Conservation (phyloP, 23 tunicate species). For the Diplosoma virens region DNA sequence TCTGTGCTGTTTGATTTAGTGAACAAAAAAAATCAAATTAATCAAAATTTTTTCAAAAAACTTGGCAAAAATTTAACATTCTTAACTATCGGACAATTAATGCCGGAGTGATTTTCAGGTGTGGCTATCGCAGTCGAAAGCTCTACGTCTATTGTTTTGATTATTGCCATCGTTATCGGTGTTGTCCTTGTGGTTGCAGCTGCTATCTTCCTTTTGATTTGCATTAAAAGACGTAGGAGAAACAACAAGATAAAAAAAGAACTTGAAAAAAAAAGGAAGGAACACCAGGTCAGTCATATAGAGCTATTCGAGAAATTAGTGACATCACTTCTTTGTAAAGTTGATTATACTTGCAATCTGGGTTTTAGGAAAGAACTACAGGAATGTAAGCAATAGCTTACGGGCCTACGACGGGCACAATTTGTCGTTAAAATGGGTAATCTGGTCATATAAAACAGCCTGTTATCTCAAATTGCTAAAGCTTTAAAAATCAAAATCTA, state of each 20-base stretch:
- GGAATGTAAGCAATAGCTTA: too few relatives aligned
- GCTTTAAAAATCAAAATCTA: too few relatives aligned
- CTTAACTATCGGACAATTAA: too few relatives aligned
- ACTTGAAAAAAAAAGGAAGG: constrained; percentile 27
- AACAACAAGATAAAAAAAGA: constrained; percentile 48
- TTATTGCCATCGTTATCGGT: constrained; percentile 29
- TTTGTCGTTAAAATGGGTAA: too few relatives aligned
- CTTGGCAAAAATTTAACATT: not conserved
- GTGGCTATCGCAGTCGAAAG: not conserved
- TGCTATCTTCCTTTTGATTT: constrained; percentile 23
- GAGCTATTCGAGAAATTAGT: too few relatives aligned
- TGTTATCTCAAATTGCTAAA: too few relatives aligned
- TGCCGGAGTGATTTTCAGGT: not conserved
- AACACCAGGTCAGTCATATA: constrained; percentile 17
- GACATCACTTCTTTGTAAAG: too few relatives aligned
- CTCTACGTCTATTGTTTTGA: not conserved
- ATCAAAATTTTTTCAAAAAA: not conserved
- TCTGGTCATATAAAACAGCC: too few relatives aligned
- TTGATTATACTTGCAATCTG: too few relatives aligned
- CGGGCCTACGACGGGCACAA: too few relatives aligned
- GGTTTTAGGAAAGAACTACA: too few relatives aligned
- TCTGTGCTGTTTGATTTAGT: not conserved
- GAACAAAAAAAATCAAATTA: not conserved
- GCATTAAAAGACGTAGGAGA: constrained; percentile 4
- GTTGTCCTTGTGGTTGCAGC: constrained; percentile 28